Base-by-base conservation (phyloP, 1,140 invertebrate species). In the Bombus waltoni region DNA sequence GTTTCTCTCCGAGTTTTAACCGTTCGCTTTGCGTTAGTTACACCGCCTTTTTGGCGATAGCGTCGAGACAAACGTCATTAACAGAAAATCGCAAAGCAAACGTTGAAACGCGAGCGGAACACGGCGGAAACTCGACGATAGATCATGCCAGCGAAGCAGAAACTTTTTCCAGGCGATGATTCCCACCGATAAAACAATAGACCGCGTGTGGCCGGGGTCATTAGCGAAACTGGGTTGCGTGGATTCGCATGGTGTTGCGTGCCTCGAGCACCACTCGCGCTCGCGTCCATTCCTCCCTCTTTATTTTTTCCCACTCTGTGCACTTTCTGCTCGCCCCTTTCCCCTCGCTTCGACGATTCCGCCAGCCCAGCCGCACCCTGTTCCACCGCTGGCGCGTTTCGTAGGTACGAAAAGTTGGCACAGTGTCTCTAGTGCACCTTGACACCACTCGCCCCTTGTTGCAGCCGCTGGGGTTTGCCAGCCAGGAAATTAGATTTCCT, bases 401-500 rank as follows among this genome's bases (percentile, higher is more conserved):
- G 76, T 28, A 25, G 32, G 42, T 44, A 68, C 25, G 35, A 76
- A 77, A 83, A 83, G 81, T 83, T 68, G 72, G 59, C 72, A 40
- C 72, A 25, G 28, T 76, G 74, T 77, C 57, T 53, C 72, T 44
- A 57, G 65, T 62, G 32, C 83, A 44, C 47, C 75, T 62, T 72
- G 53, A 80, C 77, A 73, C 53, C 47, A 53, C 65, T 77, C 25
- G 1, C 8, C 28, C 11, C 57, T 38, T 53, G 57, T 74, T n/a
- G 35, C 15, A 44, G 38, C 35, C 25, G 47, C 18, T 8, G 1
- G 35, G 65, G 13, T 53, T 53, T n/a, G 62, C 25, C 25, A 47
- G 9, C 3, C 35, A 25, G 57, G 32, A 85, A 85, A 85, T 85
- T 85, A 85, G 68, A 38, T 80, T 78, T 40, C 35, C 40, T 80